phyloP scores from a whole-genome alignment of 53 echinoderm and acorn worm species.

The Arbacia lixula region DNA sequence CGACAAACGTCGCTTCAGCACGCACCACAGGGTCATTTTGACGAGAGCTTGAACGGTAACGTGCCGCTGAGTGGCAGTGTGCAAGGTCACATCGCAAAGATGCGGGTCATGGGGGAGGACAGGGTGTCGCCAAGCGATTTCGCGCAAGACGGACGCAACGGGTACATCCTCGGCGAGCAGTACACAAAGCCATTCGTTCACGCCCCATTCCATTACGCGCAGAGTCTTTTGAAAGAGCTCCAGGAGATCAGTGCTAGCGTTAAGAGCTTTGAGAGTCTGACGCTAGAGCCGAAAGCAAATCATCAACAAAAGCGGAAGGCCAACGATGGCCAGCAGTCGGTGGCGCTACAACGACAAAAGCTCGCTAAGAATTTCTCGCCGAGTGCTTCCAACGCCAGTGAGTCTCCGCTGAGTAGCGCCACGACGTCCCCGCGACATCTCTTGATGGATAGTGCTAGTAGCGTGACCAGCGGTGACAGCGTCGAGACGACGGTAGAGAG shows the following conservation, averaged over 20 bases:
- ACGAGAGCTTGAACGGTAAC: slow-evolving; percentile 42
- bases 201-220: slow-evolving; percentile 94
- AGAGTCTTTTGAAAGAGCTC: slow-evolving; percentile 88
- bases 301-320: slow-evolving; percentile 86
- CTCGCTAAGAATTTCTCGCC: slow-evolving; percentile 61
- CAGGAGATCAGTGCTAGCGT: slow-evolving; percentile 91
- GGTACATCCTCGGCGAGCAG: slow-evolving; percentile 79
- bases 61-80: slow-evolving; percentile 10
- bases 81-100: slow-evolving; percentile 7
- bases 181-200: slow-evolving; percentile 91
- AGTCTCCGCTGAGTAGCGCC: slow-evolving; percentile 20
- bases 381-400: slow-evolving; percentile 36
- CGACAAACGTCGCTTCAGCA: slow-evolving; percentile 14
- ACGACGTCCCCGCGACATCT: not conserved
- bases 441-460: slow-evolving; percentile 65
- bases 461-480: slow-evolving; percentile 81
- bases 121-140: not conserved
- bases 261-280: slow-evolving; percentile 94
- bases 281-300: slow-evolving; percentile 78
- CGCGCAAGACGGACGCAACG: slow-evolving; percentile 53
- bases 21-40: not conserved
- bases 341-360: slow-evolving; percentile 65
- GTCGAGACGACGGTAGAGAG: slow-evolving; percentile 85
- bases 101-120: slow-evolving; percentile 56
- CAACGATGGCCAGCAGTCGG: slow-evolving; percentile 35